Evolutionary conservation across 2,113 vertebrate species (phyloP), one percentile per base, ranked within the genome.

Genomic region (Tangachromis dhanisi): DNA sequence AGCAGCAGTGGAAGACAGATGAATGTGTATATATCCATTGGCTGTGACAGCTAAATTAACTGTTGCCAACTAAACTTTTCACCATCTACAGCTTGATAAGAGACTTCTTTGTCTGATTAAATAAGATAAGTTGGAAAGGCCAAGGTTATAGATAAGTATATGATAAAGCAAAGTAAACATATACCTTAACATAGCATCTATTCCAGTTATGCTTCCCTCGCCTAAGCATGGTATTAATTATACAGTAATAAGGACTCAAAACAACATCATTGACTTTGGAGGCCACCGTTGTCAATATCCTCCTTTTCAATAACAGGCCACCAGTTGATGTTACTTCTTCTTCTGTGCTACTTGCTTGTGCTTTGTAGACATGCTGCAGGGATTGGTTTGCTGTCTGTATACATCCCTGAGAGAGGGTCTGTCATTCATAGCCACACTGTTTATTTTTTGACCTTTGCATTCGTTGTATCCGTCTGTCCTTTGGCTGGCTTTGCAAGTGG

Each of bases 391-490:
- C 66, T 31, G 76, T 83, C 81, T 31, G 82, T 86, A 71, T 90
- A n/a, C 35, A 21, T 89, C 86, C 88, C 83, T 21, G 9, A 47
- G 90, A 89, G 92, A 68, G 51, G 81, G 83, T 83, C 91, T 90
- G 92, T 87, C 92, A 94, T 92, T 95, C 90, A 88, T 57, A 45
- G 84, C 78, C 29, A 16, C 80, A 85, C 84, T 90, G 90, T 95
- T 95, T 96, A 92, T 94, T 93, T 95, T 94, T 92, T 93, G 91
- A 96, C 95, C 94, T 96, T 96, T 95, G 92, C 86, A 88, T 94
- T 87, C 71, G 61, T 89, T 88, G 91, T 90, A 90, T 92, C 83
- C 78, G 24, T 89, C 93, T 84, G 86, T 93, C 90, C 92, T 91
- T 90, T 92, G 71, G 86, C 90, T 68, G 89, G 91, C 87, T 91